Percentiles rank a stretch among this genome's conserved stretches.
These are phyloP conservation scores for Orestias chungarensis DNA, from an alignment of 2,797 vertebrate species.

Conservation along the genomic window DNA sequence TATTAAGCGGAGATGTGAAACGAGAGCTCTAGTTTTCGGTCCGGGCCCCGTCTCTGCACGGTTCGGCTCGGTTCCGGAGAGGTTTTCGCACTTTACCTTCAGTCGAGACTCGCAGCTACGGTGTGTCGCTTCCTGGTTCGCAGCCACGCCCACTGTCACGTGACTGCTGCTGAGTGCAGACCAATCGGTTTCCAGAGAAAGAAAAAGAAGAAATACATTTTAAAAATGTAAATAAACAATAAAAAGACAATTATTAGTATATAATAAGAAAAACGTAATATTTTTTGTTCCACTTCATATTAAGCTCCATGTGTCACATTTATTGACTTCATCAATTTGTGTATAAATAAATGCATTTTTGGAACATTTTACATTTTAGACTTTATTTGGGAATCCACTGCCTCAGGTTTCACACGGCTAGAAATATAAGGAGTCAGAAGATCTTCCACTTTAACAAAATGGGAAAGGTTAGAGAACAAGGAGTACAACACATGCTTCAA, in stretches of 20 bases:
- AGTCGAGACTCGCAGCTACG: slow-evolving; percentile 24
- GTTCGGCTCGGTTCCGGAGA: slow-evolving; percentile 7
- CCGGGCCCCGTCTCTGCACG: accelerated
- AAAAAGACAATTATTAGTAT: background rate
- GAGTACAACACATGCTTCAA: no score
- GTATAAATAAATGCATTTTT: no score
- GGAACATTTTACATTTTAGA: background rate
- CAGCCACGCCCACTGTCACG: slow-evolving; percentile 58
- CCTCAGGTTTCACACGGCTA: background rate
- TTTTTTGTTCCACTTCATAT: background rate
- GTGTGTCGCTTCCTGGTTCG: slow-evolving; percentile 57
- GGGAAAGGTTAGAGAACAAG: background rate
- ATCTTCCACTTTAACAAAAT: background rate
- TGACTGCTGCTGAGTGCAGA: slow-evolving; percentile 30
- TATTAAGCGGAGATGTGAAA: background rate
- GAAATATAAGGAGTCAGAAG: background rate
- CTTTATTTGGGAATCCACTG: background rate
- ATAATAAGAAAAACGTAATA: background rate
- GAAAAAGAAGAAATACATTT: background rate
- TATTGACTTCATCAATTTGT: background rate
- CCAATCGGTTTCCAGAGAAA: background rate
- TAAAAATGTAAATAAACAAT: background rate
- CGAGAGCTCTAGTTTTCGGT: no score
- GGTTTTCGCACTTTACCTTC: slow-evolving; percentile 61
- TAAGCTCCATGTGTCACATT: no score